These are phyloP conservation scores for Scytalopus superciliaris DNA, from an alignment of 2,113 vertebrate genomes.

Conservation along the genomic window DNA sequence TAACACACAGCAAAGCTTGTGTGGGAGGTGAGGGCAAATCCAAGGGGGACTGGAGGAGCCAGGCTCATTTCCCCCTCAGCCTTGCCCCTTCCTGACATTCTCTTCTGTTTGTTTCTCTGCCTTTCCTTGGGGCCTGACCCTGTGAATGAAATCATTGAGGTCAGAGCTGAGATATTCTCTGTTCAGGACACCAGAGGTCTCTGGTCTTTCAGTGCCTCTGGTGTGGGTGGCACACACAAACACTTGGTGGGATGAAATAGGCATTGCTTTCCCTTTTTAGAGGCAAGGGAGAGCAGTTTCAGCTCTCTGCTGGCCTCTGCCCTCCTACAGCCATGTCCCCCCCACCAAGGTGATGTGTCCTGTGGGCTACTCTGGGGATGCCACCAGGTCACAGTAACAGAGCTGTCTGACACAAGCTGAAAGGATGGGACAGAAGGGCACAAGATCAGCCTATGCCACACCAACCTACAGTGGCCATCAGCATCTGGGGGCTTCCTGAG, in stretches of 20 bases:
- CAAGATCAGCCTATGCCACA: neutral
- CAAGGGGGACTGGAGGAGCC: neutral
- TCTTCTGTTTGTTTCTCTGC: constrained; percentile 14
- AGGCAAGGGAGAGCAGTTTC: neutral
- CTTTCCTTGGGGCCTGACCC: neutral
- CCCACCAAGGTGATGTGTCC: neutral
- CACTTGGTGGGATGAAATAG: neutral
- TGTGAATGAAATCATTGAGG: neutral
- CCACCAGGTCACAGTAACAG: neutral
- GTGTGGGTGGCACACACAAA: neutral
- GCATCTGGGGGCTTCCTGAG: neutral
- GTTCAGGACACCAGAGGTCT: neutral
- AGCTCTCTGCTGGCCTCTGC: neutral
- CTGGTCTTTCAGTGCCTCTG: neutral
- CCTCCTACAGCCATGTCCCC: accelerated
- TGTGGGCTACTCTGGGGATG: neutral
- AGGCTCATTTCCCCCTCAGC: constrained; percentile 31
- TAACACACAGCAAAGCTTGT: neutral
- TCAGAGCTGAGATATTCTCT: neutral
- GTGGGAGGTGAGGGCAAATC: constrained; percentile 28
- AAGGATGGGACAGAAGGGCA: neutral
- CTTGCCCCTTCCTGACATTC: constrained; percentile 59
- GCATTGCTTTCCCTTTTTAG: neutral
- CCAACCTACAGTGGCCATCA: neutral
- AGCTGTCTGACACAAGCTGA: neutral